Evolutionary conservation across 2,797 vertebrate species (phyloP), one percentile per base, ranked within the genome.

Genomic region (Calcarius lapponicus): DNA sequence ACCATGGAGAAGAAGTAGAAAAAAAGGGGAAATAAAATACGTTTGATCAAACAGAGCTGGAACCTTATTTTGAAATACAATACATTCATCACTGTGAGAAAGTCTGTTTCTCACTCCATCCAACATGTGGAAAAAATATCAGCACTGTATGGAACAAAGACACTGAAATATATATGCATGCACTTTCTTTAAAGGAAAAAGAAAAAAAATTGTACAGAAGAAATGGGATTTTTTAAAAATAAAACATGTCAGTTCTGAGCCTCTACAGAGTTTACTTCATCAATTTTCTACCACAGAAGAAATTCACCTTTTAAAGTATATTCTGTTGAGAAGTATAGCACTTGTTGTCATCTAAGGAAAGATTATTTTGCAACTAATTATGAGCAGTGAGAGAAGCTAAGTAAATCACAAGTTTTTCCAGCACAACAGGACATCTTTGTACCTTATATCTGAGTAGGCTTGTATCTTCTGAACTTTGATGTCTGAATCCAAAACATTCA

Each of bases 391-490:
- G 43, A 86, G 13, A 80, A 17, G 45, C 45, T 67, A 71, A 42
- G 28, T 89, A 88, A 86, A 88, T 26, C 56, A 76, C 24, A 73
- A 26, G 10, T 85, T 65, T 56, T 83, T 57, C 42, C 58, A 54
- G 48, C 69, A 90, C 12, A 82, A 50, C 6, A 72, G 34, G 34
- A 6, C 40, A 60, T 71, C 43, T 88, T 79, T 76, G 36, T 98
- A 99, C 99, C 99, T 99, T 98, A 98, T 97, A 81, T 98, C 98
- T 1, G 98, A 98, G 96, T 98, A 98, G 62, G 98, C 98, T 82
- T 98, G 98, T 96, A 99, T 98, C 57, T 97, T 98, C 95, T 98
- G 98, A 75, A 99, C 97, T 92, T 98, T 98, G 86, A 99, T 96
- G 72, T 99, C 98, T 0, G 97, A 95, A 95, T 99, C 98, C 29